phyloP scores from a whole-genome alignment of 2,888 invertebrate species.

The Sylvicola cinctus region DNA sequence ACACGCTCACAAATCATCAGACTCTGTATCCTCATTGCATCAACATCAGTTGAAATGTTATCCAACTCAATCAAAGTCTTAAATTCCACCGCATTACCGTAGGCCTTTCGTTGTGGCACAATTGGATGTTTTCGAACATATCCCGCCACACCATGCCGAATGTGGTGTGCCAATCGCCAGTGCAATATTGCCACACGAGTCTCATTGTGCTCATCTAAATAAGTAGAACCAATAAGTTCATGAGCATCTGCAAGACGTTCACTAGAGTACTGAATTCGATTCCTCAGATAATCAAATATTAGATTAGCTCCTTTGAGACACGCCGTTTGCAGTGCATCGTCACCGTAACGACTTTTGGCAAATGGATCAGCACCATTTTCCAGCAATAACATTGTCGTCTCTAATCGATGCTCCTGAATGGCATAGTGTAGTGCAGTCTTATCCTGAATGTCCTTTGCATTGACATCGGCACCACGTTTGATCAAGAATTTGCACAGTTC shows the following conservation, averaged over 20 bases:
- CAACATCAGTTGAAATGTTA: conserved; percentile 54
- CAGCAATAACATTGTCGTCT: conserved; percentile 63
- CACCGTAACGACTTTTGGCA: conserved; percentile 57
- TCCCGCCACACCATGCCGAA: conserved; percentile 27
- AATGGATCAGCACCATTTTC: conserved; percentile 61
- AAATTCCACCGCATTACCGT: conserved; percentile 54
- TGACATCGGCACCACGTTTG: conserved; percentile 58
- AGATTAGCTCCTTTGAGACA: conserved; percentile 58
- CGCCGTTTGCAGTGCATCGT: conserved; percentile 76
- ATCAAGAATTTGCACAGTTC: conserved; percentile 62
- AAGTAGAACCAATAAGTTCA: conserved; percentile 69
- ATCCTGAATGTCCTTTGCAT: conserved; percentile 72
- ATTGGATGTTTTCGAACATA: conserved; percentile 24
- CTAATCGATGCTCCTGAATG: conserved; percentile 63
- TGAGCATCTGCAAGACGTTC: conserved; percentile 64
- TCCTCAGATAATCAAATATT: conserved; percentile 48
- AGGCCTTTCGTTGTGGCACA: conserved; percentile 36
- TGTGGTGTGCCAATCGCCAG: conserved; percentile 61
- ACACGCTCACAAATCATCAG: conserved; percentile 74
- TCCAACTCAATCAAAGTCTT: conserved; percentile 47
- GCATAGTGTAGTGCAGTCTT: conserved; percentile 88
- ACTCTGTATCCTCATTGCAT: conserved; percentile 71
- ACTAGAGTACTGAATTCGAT: conserved; percentile 35
- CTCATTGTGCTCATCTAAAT: conserved; percentile 72
- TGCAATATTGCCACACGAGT: conserved; percentile 43